Percentiles rank a stretch among this genome's conserved stretches.
These are phyloP conservation scores for Malacosoma neustria DNA, from an alignment of 2,888 invertebrate genomes.

Conservation along the genomic window DNA sequence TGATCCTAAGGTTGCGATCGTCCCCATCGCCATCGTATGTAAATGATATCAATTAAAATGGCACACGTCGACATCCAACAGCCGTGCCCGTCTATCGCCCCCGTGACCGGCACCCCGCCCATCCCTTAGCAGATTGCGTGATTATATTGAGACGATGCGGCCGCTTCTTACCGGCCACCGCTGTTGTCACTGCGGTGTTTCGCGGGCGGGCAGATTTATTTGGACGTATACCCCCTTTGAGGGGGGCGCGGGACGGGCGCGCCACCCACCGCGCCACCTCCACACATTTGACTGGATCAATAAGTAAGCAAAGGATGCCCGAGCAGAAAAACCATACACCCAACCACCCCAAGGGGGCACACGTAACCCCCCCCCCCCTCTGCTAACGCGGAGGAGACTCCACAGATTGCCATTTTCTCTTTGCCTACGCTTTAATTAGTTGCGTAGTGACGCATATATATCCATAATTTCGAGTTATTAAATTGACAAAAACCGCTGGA, in stretches of 20 bases:
- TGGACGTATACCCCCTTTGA: conserved; percentile 70
- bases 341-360: conserved; percentile 73
- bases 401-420: conserved; percentile 75
- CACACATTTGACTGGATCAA: conserved; percentile 77
- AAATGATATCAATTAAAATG: conserved; percentile 60
- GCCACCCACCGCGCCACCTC: conserved; percentile 71
- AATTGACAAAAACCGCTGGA: no score
- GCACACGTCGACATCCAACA: conserved; percentile 27
- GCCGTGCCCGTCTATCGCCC: conserved; percentile 2
- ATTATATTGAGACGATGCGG: conserved; percentile 59
- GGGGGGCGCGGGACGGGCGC: conserved; percentile 57
- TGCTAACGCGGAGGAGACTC: conserved; percentile 73
- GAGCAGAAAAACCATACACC: conserved; percentile 77
- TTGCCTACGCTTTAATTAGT: conserved; percentile 76
- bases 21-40: conserved; percentile 44
- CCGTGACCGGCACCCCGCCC: conserved; percentile 8
- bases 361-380: conserved; percentile 73
- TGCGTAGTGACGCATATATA: conserved; percentile 72
- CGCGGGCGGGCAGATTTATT: conserved; percentile 76
- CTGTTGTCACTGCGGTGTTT: conserved; percentile 75
- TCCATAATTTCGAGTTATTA: conserved; percentile 66
- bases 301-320: conserved; percentile 77
- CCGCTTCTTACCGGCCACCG: conserved; percentile 67
- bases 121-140: conserved; percentile 9
- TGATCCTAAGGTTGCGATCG: conserved; percentile 59